Conservation (phyloP, 2,797 vertebrate species). For the Phoeniculus purpureus region DNA sequence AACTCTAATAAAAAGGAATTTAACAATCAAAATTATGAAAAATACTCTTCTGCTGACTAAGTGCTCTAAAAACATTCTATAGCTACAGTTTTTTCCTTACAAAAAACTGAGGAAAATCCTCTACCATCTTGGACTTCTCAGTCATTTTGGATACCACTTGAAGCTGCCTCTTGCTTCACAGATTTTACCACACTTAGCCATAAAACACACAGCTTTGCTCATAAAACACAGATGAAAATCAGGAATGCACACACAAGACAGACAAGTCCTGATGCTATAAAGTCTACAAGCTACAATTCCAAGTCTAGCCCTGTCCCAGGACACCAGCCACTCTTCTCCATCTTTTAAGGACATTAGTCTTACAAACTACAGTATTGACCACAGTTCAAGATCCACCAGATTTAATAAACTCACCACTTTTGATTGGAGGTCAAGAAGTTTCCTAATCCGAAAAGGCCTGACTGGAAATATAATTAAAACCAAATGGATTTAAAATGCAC, state of each 20-base stretch:
- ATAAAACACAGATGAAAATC: neutral
- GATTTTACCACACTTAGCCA: neutral
- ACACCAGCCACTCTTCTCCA: neutral
- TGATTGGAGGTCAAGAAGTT: slow-evolving; percentile 87
- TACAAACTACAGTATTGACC: neutral
- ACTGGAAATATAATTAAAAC: slow-evolving; percentile 78
- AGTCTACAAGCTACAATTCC: neutral
- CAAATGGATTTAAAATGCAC: neutral
- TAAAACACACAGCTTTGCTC: neutral
- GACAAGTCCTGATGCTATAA: neutral
- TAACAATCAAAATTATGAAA: neutral
- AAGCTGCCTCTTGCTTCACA: neutral
- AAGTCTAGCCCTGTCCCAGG: neutral
- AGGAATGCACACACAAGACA: neutral
- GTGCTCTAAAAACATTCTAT: neutral
- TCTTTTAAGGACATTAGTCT: neutral
- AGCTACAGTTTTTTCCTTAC: neutral
- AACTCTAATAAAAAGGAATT: neutral
- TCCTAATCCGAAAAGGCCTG: slow-evolving; percentile 88
- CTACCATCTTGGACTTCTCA: neutral
- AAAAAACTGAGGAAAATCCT: neutral
- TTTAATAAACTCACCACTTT: slow-evolving; percentile 85
- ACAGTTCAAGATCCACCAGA: neutral
- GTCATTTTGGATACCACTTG: neutral
- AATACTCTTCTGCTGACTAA: neutral